Evolutionary conservation across 2,113 vertebrate genomes (phyloP), one percentile per base, ranked within the genome.

Genomic region (Peromyscus californicus): DNA sequence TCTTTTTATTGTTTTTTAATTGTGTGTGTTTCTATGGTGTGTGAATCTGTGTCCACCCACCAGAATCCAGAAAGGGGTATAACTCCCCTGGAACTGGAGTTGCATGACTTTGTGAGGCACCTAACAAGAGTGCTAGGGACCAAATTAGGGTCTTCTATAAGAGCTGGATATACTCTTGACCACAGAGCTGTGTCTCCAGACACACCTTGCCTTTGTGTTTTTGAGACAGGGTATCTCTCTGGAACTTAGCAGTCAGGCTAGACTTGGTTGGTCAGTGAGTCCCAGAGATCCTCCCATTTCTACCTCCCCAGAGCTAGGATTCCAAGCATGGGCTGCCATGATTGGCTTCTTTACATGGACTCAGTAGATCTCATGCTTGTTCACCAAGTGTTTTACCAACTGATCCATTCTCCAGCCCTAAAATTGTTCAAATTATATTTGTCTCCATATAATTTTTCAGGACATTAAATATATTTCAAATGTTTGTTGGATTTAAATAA

Each of bases 391-490:
- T 36, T 83, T 83, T 61, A 26, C 31, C 29, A 17, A 54, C 3
- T 79, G 51, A 57, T 19, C 31, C 51, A 22, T 80, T 57, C 33
- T 36, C 31, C 5, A 80, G 33, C 19, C 51, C 51, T 54, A 36
- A 86, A 69, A 69, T 36, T 67, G 26, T 90, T 80, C 17, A 57
- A 36, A 36, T 92, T 36, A 54, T 78, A 87, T 78, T 65, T 94
- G 21, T 89, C 70, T 88, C 22, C 6, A 36, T 90, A 45, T 88
- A 72, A 45, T 95, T 89, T 94, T 61, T 95, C 22, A 89, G 65
- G 65, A 80, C 42, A 80, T 76, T 93, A 95, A 80, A 39, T 95
- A 90, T 59, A 92, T 80, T n/a, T 57, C 51, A 57, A 33, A 51
- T 51, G 9, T 51, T 79, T 82, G 76, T 72, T 95, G 22, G 69